Evolutionary conservation across 2,113 vertebrate genomes (phyloP).

Genomic region (Fregetta grallaria): DNA sequence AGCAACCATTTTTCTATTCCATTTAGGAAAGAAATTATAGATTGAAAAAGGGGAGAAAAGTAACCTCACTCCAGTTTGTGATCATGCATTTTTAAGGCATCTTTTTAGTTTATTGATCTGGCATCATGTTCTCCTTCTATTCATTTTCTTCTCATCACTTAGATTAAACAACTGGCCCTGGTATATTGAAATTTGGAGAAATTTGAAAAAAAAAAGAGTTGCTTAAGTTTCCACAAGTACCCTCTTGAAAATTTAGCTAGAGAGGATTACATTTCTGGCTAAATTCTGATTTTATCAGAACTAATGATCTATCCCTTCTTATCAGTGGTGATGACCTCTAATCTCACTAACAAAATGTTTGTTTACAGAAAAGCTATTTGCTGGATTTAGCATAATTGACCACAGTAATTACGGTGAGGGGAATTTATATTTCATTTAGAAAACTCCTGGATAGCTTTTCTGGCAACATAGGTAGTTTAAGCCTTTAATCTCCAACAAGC

Average conservation of each 20-base stretch:
- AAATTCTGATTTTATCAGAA: conserved; percentile 18
- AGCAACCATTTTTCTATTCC: background rate
- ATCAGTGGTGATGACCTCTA: conserved; percentile 27
- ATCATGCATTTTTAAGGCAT: background rate
- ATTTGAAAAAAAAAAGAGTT: background rate
- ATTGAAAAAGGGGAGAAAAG: background rate
- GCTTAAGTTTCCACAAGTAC: background rate
- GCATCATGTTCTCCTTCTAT: background rate
- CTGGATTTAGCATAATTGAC: conserved; percentile 65
- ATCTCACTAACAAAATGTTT: conserved; percentile 38
- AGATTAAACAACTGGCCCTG: background rate
- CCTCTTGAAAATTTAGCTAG: background rate
- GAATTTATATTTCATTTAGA: conserved; percentile 67
- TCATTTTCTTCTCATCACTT: background rate
- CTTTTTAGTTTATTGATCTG: background rate
- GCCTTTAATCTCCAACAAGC: conserved; percentile 61
- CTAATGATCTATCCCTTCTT: background rate
- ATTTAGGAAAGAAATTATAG: background rate
- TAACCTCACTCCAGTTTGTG: background rate
- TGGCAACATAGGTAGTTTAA: conserved; percentile 51
- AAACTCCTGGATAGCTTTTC: conserved; percentile 37
- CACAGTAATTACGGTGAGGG: conserved; percentile 58
- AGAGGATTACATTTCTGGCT: background rate
- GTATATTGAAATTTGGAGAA: background rate
- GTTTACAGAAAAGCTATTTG: conserved; percentile 63